Evolutionary conservation across 2,888 invertebrate species (phyloP).

Genomic region (Sinopyrophorus schimmeli): DNA sequence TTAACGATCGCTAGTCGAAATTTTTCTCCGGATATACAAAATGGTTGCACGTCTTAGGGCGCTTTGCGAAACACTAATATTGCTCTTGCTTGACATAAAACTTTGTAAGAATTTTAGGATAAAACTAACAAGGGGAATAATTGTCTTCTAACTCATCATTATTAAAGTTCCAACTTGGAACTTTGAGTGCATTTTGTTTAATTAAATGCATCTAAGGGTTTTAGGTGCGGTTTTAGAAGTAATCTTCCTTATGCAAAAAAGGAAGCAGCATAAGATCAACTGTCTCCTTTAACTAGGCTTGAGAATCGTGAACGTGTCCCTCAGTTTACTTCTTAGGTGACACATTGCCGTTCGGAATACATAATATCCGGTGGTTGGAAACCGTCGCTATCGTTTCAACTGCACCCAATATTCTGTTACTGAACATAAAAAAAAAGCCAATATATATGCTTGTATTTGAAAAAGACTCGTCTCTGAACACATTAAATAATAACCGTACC

Average conservation of each 20-base stretch:
- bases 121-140: slow-evolving; percentile 9
- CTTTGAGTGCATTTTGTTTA: too few relatives aligned
- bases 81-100: slow-evolving; percentile 19
- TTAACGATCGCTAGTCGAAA: slow-evolving; percentile 11
- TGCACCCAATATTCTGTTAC: slow-evolving; percentile 25
- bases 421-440: too few relatives aligned
- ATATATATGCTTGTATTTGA: too few relatives aligned
- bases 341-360: slow-evolving; percentile 43
- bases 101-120: too few relatives aligned
- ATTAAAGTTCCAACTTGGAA: too few relatives aligned
- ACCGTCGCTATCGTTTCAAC: slow-evolving; percentile 18
- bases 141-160: too few relatives aligned
- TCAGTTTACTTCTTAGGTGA: slow-evolving; percentile 40
- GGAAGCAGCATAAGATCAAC: slow-evolving; percentile 27
- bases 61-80: slow-evolving; percentile 15
- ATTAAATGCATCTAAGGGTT: too few relatives aligned
- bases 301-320: slow-evolving; percentile 37
- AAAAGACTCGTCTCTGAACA: too few relatives aligned
- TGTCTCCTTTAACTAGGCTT: slow-evolving; percentile 38
- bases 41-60: slow-evolving; percentile 18
- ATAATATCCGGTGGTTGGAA: slow-evolving; percentile 39
- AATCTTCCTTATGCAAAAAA: slow-evolving; percentile 7
- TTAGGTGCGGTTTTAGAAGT: too few relatives aligned
- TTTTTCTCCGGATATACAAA: slow-evolving; percentile 18
- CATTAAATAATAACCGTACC: too few relatives aligned